Conservation (phyloP, 2,888 invertebrate species). For the Leptinotarsa tumamoca region DNA sequence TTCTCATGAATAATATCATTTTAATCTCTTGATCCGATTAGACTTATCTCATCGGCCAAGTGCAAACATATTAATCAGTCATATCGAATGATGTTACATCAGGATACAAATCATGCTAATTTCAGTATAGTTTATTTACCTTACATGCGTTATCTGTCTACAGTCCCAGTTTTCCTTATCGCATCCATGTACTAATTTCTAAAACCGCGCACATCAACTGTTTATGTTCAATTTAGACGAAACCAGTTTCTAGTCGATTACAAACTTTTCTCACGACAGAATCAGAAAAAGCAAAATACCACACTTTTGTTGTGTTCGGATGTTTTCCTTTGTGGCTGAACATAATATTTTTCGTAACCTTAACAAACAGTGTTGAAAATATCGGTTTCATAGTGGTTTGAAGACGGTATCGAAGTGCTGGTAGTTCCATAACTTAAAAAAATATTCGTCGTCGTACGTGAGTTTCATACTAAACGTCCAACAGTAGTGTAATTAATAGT, state of each 20-base stretch:
- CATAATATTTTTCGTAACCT: not conserved
- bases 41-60: too few species aligned
- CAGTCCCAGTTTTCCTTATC: conserved; percentile 17
- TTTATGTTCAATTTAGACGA: conserved; percentile 12
- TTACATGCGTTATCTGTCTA: conserved; percentile 1
- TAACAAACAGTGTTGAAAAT: not conserved
- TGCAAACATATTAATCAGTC: not conserved
- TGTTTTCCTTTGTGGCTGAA: conserved; percentile 10
- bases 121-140: conserved; percentile 17
- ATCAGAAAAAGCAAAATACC: not conserved
- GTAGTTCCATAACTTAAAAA: conserved; percentile 13
- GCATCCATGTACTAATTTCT: conserved; percentile 10
- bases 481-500: conserved; percentile 7
- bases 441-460: conserved; percentile 28
- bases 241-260: conserved; percentile 9
- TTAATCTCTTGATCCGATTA: too few species aligned
- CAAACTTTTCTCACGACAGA: not conserved
- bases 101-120: conserved; percentile 4
- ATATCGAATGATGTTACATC: not conserved
- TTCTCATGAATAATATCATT: too few species aligned
- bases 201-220: not conserved
- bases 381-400: conserved; percentile 9
- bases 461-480: conserved; percentile 15
- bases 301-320: not conserved
- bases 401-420: conserved; percentile 11